These are phyloP conservation scores for Drosophila atripex DNA, from an alignment of 2,888 invertebrate species.

Conservation along the genomic window DNA sequence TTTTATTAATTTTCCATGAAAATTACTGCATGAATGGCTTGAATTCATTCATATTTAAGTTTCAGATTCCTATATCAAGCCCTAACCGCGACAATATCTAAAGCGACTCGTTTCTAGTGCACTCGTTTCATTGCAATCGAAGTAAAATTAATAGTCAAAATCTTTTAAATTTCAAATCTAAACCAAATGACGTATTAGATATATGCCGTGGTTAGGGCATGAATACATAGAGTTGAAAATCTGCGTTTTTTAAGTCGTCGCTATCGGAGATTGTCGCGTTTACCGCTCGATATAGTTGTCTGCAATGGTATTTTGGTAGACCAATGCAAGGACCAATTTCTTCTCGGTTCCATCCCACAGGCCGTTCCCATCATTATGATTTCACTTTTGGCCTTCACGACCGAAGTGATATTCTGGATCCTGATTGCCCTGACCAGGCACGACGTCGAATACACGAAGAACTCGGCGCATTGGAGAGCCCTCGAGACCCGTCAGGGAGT, in stretches of 20 bases:
- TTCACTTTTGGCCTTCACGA: conserved; percentile 35
- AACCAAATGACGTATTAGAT: neutral
- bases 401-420: conserved; percentile 35
- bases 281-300: neutral
- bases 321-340: neutral
- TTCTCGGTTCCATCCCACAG: conserved; percentile 13
- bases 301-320: conserved; percentile 2
- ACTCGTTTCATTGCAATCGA: neutral
- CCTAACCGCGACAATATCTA: neutral
- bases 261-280: neutral
- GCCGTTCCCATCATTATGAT: conserved; percentile 60
- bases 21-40: too few relatives aligned
- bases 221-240: neutral
- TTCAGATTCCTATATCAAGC: neutral
- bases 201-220: conserved; percentile 1
- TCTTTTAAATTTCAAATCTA: neutral
- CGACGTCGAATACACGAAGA: conserved; percentile 67
- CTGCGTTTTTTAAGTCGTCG: neutral
- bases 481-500: conserved; percentile 63
- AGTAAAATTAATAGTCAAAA: too few relatives aligned
- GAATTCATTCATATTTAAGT: too few relatives aligned
- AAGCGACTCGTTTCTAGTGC: neutral
- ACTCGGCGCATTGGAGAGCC: conserved; percentile 44
- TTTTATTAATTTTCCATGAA: too few relatives aligned
- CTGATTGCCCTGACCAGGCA: conserved; percentile 62